phyloP scores from a whole-genome alignment of 1,140 invertebrate genomes.

The Drosophila albomicans region DNA sequence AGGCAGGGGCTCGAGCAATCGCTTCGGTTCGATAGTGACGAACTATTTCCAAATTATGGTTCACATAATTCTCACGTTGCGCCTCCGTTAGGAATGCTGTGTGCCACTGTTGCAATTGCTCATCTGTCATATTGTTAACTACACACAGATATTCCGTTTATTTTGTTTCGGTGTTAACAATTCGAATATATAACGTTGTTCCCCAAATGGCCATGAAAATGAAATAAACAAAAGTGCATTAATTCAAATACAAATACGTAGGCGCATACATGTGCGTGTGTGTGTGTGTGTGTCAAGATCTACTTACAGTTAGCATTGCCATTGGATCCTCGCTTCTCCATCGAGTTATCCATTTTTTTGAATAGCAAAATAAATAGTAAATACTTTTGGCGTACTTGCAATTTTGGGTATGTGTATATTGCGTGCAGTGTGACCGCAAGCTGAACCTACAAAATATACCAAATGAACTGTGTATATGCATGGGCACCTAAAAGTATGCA shows the following conservation, averaged over 20 bases:
- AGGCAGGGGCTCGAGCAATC: slow-evolving; percentile 25
- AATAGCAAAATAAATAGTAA: slow-evolving; percentile 10
- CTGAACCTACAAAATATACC: background rate
- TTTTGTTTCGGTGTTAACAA: background rate
- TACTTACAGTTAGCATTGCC: slow-evolving; percentile 25
- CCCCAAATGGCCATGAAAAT: slow-evolving; percentile 7
- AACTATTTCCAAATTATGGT: slow-evolving; percentile 51
- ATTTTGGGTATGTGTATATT: slow-evolving; percentile 11
- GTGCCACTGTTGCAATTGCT: slow-evolving; percentile 45
- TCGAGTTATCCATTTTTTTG: slow-evolving; percentile 8
- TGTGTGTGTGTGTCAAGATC: background rate
- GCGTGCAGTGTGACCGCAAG: background rate
- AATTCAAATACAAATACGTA: background rate
- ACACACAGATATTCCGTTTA: background rate
- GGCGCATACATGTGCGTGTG: no score
- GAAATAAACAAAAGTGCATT: slow-evolving; percentile 1
- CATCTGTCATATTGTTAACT: slow-evolving; percentile 53
- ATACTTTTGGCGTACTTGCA: slow-evolving; percentile 4
- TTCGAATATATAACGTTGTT: background rate
- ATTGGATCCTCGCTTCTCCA: slow-evolving; percentile 13
- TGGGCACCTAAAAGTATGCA: background rate
- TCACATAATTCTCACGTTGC: slow-evolving; percentile 51
- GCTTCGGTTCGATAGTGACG: slow-evolving; percentile 50
- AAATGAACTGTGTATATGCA: background rate
- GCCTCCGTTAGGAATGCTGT: slow-evolving; percentile 37